These are phyloP conservation scores for Leptobrachium leishanense DNA, from an alignment of 2,113 vertebrate species.

Conservation along the genomic window DNA sequence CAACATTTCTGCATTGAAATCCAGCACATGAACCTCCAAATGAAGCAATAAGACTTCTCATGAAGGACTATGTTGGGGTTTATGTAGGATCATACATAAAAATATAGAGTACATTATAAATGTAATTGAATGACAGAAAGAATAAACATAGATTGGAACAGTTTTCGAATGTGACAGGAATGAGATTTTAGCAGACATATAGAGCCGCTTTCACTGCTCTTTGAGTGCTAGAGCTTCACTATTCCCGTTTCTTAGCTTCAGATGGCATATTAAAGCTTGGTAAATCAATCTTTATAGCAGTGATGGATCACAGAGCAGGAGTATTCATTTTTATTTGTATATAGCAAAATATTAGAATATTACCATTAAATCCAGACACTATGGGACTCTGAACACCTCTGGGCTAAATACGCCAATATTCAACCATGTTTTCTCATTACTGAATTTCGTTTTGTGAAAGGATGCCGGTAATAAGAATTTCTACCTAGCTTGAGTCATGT, in stretches of 20 bases:
- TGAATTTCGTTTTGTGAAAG: slow-evolving; percentile 35
- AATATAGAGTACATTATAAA: too few species aligned
- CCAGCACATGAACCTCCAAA: too few species aligned
- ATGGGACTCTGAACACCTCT: slow-evolving; percentile 51
- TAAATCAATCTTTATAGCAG: slow-evolving; percentile 55
- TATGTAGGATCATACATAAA: too few species aligned
- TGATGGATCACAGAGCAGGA: slow-evolving; percentile 57
- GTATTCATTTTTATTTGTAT: slow-evolving; percentile 58
- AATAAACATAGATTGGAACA: too few species aligned
- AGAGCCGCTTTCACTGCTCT: too few species aligned
- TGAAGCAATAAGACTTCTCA: too few species aligned
- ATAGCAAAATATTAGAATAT: slow-evolving; percentile 59
- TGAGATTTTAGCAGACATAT: too few species aligned
- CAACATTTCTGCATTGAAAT: too few species aligned
- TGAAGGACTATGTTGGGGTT: too few species aligned
- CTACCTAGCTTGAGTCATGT: slow-evolving; percentile 18
- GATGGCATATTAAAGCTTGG: slow-evolving; percentile 44
- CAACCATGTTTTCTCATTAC: slow-evolving; percentile 55
- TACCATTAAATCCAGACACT: slow-evolving; percentile 55
- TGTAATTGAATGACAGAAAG: too few species aligned
- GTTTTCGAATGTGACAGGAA: too few species aligned
- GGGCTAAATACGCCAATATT: slow-evolving; percentile 55
- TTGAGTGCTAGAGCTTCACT: too few species aligned
- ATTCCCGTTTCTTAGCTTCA: slow-evolving; percentile 19
- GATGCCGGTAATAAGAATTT: slow-evolving; percentile 38